Evolutionary conservation across 2,113 vertebrate species (phyloP), one percentile per base, ranked within the genome.

Genomic region (Chionis minor): DNA sequence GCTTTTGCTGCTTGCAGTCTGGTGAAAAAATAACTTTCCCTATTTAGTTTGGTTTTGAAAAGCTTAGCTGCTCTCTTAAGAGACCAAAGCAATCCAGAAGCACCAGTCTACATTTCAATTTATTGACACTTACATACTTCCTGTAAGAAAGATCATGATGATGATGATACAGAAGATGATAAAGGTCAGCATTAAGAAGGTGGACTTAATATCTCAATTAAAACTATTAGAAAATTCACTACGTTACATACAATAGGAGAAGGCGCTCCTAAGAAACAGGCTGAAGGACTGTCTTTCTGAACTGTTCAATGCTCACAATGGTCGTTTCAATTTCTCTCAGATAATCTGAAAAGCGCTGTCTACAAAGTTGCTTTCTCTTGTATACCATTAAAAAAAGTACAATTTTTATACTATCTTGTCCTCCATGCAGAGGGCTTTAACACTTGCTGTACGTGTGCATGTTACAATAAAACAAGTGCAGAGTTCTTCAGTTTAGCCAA

Each of bases 351-450:
- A 65, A 74, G 12, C 1, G 1, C 28, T 44, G 44, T 44, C 44
- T 44, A 44, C 44, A 44, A 44, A 14, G 14, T 44, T 44, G 44
- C 6, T 44, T 44, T 44, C 44, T 65, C 49, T 69, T 27, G 10
- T 27, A 38, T 12, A 38, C 35, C 18, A 47, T 9, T 23, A 24
- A 45, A 52, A 62, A 24, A 33, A 18, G 7, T 15, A 12, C 21
- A 26, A 35, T 40, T 86, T 45, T 84, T 38, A 54, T 42, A 20
- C 38, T 33, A 24, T 11, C 27, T 52, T 61, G 38, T 59, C 35
- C 23, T 75, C 38, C 20, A 52, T 0, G 1, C 1, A 0, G 15
- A 67, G 9, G 26, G 30, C 38, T 91, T 32, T 0, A 73, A 63
- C 12, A 81, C 28, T 74, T 58, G 15, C 15, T 81, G 65, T 22